A percentile compares a stretch with the other conserved stretches of the same genome.
These are phyloP conservation scores for Belgica antarctica DNA, from an alignment of 2,888 invertebrate species.

Conservation along the genomic window DNA sequence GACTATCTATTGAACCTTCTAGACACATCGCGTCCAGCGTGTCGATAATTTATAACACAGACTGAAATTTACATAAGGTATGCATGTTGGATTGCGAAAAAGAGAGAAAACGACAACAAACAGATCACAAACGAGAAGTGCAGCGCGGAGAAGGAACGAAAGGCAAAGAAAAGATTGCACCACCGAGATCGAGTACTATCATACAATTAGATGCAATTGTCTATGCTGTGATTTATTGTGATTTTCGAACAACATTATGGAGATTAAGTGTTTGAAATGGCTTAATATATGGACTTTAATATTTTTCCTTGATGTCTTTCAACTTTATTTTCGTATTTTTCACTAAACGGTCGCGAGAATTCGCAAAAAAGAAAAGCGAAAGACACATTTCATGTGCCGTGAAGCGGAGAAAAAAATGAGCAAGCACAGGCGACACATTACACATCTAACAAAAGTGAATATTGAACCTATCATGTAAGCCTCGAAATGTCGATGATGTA, in stretches of 20 bases:
- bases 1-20: slow-evolving; percentile 21
- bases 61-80: slow-evolving; percentile 40
- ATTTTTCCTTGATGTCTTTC: slow-evolving; percentile 17
- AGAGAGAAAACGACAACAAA: slow-evolving; percentile 26
- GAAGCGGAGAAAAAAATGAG: slow-evolving; percentile 8
- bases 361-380: not conserved
- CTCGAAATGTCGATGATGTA: slow-evolving; percentile 39
- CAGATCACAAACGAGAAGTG: slow-evolving; percentile 31
- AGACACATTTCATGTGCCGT: slow-evolving; percentile 23
- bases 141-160: not conserved
- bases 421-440: slow-evolving; percentile 30
- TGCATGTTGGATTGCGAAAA: slow-evolving; percentile 35
- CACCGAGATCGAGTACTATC: slow-evolving; percentile 41
- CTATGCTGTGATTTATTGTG: slow-evolving; percentile 44
- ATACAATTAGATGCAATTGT: slow-evolving; percentile 44
- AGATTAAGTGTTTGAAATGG: slow-evolving; percentile 44
- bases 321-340: not conserved
- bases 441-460: slow-evolving; percentile 42
- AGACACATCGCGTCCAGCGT: slow-evolving; percentile 41
- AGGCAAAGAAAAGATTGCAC: slow-evolving; percentile 38
- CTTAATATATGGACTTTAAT: slow-evolving; percentile 36
- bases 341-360: not conserved
- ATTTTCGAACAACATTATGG: slow-evolving; percentile 43
- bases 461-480: slow-evolving; percentile 8
- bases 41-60: slow-evolving; percentile 43